Conservation (phyloP, 1,140 invertebrate species). For the Agrypnia vestita region DNA sequence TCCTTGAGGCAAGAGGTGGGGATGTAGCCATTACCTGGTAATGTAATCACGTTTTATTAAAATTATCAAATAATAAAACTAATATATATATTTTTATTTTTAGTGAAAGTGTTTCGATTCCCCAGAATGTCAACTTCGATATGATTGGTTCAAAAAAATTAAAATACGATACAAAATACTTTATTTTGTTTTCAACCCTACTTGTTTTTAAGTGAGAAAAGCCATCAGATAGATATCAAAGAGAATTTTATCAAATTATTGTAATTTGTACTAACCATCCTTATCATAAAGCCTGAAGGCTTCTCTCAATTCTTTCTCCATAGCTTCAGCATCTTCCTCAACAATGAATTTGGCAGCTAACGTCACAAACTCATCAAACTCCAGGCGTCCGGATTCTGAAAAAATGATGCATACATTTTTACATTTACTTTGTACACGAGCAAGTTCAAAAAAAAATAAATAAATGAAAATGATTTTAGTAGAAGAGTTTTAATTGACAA, state of each 20-base stretch:
- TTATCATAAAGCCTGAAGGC: constrained; percentile 93
- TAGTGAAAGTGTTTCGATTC: background rate
- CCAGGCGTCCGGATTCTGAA: constrained; percentile 92
- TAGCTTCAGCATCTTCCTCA: constrained; percentile 94
- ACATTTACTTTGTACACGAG: too few relatives aligned
- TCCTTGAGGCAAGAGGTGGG: constrained; percentile 93
- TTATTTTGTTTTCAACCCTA: too few relatives aligned
- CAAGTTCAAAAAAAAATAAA: too few relatives aligned
- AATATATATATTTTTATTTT: background rate
- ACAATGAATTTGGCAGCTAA: constrained; percentile 95
- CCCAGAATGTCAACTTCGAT: background rate
- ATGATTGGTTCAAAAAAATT: background rate
- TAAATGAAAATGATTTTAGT: too few relatives aligned
- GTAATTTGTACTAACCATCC: constrained; percentile 76
- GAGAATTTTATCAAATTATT: background rate
- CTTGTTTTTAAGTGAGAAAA: too few relatives aligned
- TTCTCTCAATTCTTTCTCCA: constrained; percentile 93
- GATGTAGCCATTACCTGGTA: constrained; percentile 93
- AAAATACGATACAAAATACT: too few relatives aligned
- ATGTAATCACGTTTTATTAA: constrained; percentile 11
- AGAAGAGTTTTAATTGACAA: too few relatives aligned
- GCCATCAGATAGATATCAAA: too few relatives aligned
- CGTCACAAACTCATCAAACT: constrained; percentile 96
- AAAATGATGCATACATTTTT: background rate
- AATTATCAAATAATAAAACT: background rate